These are phyloP conservation scores for Cheilosia urbana DNA, from an alignment of 2,888 invertebrate genomes.

Conservation along the genomic window DNA sequence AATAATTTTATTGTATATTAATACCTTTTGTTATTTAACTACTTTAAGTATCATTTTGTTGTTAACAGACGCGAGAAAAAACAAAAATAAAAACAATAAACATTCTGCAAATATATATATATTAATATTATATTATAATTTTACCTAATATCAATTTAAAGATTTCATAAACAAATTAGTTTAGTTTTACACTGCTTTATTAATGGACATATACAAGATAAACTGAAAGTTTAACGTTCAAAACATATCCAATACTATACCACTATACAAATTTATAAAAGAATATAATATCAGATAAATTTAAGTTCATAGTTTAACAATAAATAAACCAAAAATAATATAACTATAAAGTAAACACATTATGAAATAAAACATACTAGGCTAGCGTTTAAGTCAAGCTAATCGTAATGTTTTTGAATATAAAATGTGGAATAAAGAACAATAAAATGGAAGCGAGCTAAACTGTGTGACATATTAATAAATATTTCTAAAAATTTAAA, in stretches of 20 bases:
- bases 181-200: constrained; percentile 28
- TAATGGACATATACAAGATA: constrained; percentile 6
- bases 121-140: too few relatives aligned
- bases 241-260: constrained; percentile 56
- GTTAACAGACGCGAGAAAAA: neutral
- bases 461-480: constrained; percentile 62
- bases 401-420: constrained; percentile 27
- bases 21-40: neutral
- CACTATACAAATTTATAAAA: constrained; percentile 41
- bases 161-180: constrained; percentile 12
- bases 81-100: constrained; percentile 18
- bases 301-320: constrained; percentile 36
- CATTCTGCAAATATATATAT: constrained; percentile 36
- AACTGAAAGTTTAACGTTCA: constrained; percentile 31
- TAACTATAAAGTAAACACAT: constrained; percentile 15
- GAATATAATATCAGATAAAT: constrained; percentile 23
- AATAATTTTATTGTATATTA: neutral
- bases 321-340: constrained; percentile 63
- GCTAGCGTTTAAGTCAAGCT: constrained; percentile 40
- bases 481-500: constrained; percentile 58
- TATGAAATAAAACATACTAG: constrained; percentile 22
- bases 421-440: constrained; percentile 17
- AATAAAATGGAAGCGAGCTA: constrained; percentile 7
- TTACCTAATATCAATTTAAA: constrained; percentile 5
- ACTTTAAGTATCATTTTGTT: neutral